Evolutionary conservation across 2,113 vertebrate genomes (phyloP).

Genomic region (Verasper variegatus): DNA sequence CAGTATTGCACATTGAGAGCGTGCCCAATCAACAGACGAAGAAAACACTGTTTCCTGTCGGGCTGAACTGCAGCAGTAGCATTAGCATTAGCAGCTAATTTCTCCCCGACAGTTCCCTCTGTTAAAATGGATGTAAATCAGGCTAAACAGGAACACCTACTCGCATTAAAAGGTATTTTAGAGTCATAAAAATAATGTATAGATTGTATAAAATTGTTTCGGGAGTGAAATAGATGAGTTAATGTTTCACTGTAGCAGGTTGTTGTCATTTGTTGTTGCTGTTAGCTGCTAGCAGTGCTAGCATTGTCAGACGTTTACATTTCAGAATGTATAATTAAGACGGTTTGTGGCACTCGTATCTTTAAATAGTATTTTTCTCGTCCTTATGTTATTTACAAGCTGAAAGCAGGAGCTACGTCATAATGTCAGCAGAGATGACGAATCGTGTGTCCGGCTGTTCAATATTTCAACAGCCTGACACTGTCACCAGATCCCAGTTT

Average conservation of each 20-base stretch:
- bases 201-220: background rate
- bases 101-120: background rate
- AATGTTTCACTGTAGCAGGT: background rate
- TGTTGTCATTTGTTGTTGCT: constrained; percentile 30
- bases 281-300: constrained; percentile 15
- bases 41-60: constrained; percentile 29
- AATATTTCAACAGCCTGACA: no score
- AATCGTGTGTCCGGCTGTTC: background rate
- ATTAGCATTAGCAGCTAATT: constrained; percentile 37
- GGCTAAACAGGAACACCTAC: constrained; percentile 94
- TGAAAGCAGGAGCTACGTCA: background rate
- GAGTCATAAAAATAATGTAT: rapidly evolving
- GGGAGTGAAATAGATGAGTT: background rate
- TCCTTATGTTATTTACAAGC: background rate
- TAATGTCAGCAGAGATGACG: background rate
- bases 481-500: background rate
- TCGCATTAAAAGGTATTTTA: constrained; percentile 93
- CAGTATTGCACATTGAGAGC: background rate
- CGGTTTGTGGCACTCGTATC: background rate
- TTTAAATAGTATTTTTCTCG: background rate
- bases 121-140: constrained; percentile 91
- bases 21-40: background rate
- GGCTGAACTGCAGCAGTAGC: constrained; percentile 58
- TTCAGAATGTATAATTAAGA: background rate
- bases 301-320: background rate